Evolutionary conservation across 37 sponge, comb jelly and placozoan species (phyloP).

Genomic region (Tethya wilhelma): DNA sequence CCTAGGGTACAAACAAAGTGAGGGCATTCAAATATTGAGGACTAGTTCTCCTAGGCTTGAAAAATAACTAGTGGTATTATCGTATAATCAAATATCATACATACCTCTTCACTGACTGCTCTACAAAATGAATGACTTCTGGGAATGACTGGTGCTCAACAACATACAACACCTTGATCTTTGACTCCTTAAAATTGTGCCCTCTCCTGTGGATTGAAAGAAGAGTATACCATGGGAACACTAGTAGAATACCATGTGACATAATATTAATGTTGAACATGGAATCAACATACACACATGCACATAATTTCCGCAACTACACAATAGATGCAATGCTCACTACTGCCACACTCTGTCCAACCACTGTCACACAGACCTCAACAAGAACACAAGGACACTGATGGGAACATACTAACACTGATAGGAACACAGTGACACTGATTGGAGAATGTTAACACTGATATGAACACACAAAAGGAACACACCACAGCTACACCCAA

Average conservation of each 20-base stretch:
- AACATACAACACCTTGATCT: conserved; percentile 74
- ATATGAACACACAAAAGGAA: too few species aligned
- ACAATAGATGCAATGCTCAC: background rate
- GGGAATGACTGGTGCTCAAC: conserved; percentile 50
- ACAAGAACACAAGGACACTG: too few species aligned
- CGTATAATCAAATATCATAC: too few species aligned
- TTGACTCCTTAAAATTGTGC: background rate
- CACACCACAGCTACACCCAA: too few species aligned
- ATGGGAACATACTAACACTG: background rate
- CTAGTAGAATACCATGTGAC: background rate
- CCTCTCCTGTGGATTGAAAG: too few species aligned
- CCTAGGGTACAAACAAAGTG: too few species aligned
- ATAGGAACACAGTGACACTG: background rate
- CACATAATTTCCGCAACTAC: background rate
- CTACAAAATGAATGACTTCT: conserved; percentile 63
- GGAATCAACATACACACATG: background rate
- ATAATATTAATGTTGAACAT: background rate
- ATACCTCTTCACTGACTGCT: conserved; percentile 10
- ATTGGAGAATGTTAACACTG: background rate
- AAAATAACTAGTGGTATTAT: too few species aligned
- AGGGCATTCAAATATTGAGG: too few species aligned
- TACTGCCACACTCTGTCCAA: background rate
- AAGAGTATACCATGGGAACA: too few species aligned
- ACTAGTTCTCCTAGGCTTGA: too few species aligned
- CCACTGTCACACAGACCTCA: background rate